phyloP scores from a whole-genome alignment of 2,797 vertebrate genomes.

The Chaetodon trifasciatus region DNA sequence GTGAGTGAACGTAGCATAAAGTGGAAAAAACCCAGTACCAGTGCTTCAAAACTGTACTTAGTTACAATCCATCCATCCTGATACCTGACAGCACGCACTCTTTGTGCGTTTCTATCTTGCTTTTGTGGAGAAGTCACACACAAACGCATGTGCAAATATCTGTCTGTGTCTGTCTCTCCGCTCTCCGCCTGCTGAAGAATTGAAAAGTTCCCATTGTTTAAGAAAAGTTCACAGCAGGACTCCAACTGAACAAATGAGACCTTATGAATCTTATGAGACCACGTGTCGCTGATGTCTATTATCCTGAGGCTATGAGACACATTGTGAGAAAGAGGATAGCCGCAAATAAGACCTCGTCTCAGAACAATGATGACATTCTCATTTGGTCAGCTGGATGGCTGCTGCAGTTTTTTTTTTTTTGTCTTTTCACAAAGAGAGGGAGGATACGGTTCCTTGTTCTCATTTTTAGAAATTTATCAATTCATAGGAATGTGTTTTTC shows the following conservation, averaged over 20 bases:
- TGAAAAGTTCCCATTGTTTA: slow-evolving; percentile 69
- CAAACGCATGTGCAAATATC: slow-evolving; percentile 26
- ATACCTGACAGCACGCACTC: neutral
- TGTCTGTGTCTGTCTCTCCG: neutral
- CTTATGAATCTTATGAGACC: slow-evolving; percentile 76
- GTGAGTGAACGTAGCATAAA: neutral
- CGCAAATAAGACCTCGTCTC: slow-evolving; percentile 41
- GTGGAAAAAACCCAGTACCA: too few species aligned
- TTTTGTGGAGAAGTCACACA: neutral
- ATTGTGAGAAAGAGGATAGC: slow-evolving; percentile 64
- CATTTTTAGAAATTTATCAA: slow-evolving; percentile 11
- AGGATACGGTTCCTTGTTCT: slow-evolving; percentile 7
- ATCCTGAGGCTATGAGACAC: slow-evolving; percentile 68
- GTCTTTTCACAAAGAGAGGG: slow-evolving; percentile 9
- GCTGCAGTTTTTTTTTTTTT: neutral
- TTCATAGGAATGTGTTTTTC: neutral
- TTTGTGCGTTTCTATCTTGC: neutral
- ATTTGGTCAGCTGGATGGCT: slow-evolving; percentile 57
- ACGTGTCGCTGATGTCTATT: slow-evolving; percentile 63
- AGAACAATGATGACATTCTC: slow-evolving; percentile 73
- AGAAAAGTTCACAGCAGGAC: slow-evolving; percentile 71
- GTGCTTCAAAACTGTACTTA: neutral
- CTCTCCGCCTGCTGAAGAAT: slow-evolving; percentile 35
- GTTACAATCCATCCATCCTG: neutral
- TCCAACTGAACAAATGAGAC: slow-evolving; percentile 68